These are phyloP conservation scores for Mimachlamys varia DNA, from an alignment of 2,888 invertebrate species.

Conservation along the genomic window DNA sequence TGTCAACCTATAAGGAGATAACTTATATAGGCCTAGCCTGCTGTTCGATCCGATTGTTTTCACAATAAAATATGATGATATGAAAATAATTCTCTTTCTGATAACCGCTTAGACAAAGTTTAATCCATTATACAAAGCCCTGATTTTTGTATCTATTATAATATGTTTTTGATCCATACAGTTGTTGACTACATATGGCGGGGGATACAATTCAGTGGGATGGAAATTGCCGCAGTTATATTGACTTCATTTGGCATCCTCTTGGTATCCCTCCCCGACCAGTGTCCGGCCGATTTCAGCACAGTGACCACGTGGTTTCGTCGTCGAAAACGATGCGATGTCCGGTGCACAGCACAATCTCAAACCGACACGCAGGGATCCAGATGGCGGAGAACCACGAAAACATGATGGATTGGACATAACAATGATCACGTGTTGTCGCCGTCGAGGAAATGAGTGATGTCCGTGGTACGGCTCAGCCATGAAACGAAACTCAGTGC, in stretches of 20 bases:
- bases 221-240: slow-evolving; percentile 97
- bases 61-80: too few species aligned
- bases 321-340: neutral
- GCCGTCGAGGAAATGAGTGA: neutral
- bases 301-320: neutral
- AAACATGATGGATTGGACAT: neutral
- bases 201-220: slow-evolving; percentile 92
- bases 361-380: neutral
- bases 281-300: slow-evolving; percentile 84
- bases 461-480: neutral
- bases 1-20: too few species aligned
- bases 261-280: slow-evolving; percentile 96
- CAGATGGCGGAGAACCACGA: neutral
- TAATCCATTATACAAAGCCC: too few species aligned
- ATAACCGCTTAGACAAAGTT: too few species aligned
- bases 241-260: slow-evolving; percentile 95
- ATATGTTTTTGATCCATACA: slow-evolving; percentile 29
- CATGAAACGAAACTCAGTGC: neutral
- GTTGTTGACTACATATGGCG: slow-evolving; percentile 62
- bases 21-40: too few species aligned
- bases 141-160: neutral
- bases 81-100: too few species aligned
- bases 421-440: neutral
- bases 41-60: too few species aligned
- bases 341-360: neutral